These are phyloP conservation scores for Mizuhopecten yessoensis DNA, from an alignment of 1,140 invertebrate species.

Conservation along the genomic window DNA sequence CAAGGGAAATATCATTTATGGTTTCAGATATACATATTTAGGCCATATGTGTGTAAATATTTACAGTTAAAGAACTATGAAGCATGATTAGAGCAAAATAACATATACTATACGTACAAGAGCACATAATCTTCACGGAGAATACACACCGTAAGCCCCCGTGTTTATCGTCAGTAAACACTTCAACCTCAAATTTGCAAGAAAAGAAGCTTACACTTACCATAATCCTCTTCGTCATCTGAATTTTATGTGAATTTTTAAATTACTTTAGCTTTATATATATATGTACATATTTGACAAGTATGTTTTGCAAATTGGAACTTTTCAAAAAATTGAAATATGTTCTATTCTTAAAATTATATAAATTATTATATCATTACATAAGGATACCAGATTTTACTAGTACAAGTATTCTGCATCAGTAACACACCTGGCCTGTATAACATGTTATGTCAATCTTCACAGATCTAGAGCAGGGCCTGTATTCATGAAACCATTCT, in stretches of 20 bases:
- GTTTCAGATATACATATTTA: constrained; percentile 19
- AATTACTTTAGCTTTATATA: neutral
- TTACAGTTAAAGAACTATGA: neutral
- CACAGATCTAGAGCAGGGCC: no score
- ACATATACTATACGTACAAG: neutral
- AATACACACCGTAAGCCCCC: constrained; percentile 11
- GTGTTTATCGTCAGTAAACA: neutral
- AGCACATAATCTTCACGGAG: constrained; percentile 1
- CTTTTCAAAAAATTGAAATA: no score
- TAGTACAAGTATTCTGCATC: no score
- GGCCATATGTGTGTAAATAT: constrained; percentile 32
- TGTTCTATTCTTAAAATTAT: no score
- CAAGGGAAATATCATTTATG: neutral
- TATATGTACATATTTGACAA: neutral
- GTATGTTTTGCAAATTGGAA: neutral
- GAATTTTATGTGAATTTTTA: constrained; percentile 27
- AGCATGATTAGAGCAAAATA: constrained; percentile 33
- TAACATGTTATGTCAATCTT: no score
- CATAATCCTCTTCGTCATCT: constrained; percentile 17
- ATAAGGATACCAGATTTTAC: no score
- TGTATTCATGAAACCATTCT: no score
- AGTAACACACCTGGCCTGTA: no score
- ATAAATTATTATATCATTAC: no score
- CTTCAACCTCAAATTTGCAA: constrained; percentile 32
- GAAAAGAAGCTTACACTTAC: constrained; percentile 34